These are phyloP conservation scores for Drosophila monieri DNA, from an alignment of 2,888 invertebrate species.

Conservation along the genomic window DNA sequence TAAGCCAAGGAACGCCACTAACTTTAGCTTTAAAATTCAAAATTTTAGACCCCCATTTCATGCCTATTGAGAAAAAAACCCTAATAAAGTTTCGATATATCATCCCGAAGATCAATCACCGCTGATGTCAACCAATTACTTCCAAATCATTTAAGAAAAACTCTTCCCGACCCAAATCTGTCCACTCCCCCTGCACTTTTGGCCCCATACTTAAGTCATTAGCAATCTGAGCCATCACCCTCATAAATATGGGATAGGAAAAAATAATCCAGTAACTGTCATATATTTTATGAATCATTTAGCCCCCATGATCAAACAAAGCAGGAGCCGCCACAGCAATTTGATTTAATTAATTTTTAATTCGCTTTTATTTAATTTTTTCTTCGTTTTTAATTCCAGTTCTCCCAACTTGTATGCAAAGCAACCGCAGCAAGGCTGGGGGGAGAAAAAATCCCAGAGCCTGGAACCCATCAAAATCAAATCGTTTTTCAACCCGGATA, in stretches of 20 bases:
- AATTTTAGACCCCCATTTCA: background rate
- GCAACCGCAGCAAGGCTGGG: constrained; percentile 28
- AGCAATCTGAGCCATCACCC: constrained; percentile 58
- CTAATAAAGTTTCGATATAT: constrained; percentile 18
- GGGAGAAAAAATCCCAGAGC: constrained; percentile 14
- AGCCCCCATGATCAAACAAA: constrained; percentile 51
- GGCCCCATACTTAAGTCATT: constrained; percentile 49
- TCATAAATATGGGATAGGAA: constrained; percentile 38
- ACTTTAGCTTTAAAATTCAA: too few relatives aligned
- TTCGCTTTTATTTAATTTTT: constrained; percentile 65
- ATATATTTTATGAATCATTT: constrained; percentile 65
- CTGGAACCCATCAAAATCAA: constrained; percentile 50
- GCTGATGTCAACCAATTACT: constrained; percentile 55
- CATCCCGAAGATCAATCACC: constrained; percentile 42
- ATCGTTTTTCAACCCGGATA: constrained; percentile 47
- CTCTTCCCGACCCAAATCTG: constrained; percentile 16
- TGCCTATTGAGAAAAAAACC: background rate
- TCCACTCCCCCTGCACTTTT: constrained; percentile 3
- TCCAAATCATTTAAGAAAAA: constrained; percentile 58
- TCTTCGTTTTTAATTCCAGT: constrained; percentile 20
- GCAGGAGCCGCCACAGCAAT: constrained; percentile 52
- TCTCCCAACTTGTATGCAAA: constrained; percentile 61
- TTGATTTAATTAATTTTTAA: constrained; percentile 76
- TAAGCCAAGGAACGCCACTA: too few relatives aligned
- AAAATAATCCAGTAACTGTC: constrained; percentile 45